Conservation (phyloP, 2,113 vertebrate species). For the Paraplagusia blochii region DNA sequence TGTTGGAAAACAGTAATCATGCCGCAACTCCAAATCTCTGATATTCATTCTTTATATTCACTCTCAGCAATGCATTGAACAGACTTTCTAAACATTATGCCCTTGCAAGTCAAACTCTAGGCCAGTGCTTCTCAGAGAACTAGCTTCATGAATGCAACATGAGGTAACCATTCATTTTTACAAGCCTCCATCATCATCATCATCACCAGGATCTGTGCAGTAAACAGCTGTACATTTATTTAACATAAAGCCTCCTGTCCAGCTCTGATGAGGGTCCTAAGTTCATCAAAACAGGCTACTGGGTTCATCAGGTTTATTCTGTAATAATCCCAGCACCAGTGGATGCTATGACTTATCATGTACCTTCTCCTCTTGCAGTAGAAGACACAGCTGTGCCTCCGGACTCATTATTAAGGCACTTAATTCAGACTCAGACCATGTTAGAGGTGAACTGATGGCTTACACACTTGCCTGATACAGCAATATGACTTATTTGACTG, state of each 20-base stretch:
- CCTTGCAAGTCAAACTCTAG: constrained; percentile 33
- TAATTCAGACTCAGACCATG: constrained; percentile 65
- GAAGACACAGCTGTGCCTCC: constrained; percentile 64
- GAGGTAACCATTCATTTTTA: constrained; percentile 60
- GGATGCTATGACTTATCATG: constrained; percentile 25
- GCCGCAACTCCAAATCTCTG: constrained; percentile 9
- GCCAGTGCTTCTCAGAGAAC: constrained; percentile 34
- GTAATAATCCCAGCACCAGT: constrained; percentile 32
- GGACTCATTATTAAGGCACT: constrained; percentile 74
- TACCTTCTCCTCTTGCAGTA: constrained; percentile 33
- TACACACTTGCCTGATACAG: constrained; percentile 65
- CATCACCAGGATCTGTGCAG: constrained; percentile 41
- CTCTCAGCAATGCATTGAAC: constrained; percentile 21
- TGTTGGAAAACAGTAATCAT: constrained; percentile 57
- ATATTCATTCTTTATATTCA: constrained; percentile 42
- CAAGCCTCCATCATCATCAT: constrained; percentile 44
- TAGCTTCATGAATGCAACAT: constrained; percentile 49
- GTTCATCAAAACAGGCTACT: constrained; percentile 31
- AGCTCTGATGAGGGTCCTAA: constrained; percentile 27
- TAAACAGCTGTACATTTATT: constrained; percentile 56
- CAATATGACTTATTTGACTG: constrained; percentile 58
- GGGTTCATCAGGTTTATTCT: constrained; percentile 40
- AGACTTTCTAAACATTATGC: constrained; percentile 26
- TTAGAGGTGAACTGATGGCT: constrained; percentile 63
- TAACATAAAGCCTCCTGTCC: constrained; percentile 36